These are phyloP conservation scores for Eustalomyia histrio DNA, from an alignment of 2,888 invertebrate species.

Conservation along the genomic window DNA sequence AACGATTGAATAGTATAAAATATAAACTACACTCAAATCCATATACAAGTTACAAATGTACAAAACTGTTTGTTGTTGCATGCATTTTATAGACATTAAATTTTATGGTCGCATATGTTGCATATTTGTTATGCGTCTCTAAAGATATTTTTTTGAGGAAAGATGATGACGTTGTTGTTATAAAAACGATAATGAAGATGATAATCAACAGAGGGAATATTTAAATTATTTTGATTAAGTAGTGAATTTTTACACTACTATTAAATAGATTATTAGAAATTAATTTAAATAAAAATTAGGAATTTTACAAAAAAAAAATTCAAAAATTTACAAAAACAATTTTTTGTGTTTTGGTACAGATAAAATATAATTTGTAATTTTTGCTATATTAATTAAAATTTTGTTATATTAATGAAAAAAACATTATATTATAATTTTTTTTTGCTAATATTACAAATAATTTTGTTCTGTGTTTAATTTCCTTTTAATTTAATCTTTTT, in stretches of 20 bases:
- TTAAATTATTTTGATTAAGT: conserved; percentile 12
- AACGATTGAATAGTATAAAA: conserved; percentile 59
- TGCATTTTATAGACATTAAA: conserved; percentile 61
- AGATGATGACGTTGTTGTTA: conserved; percentile 2
- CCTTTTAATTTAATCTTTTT: conserved; percentile 5
- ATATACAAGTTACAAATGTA: background rate
- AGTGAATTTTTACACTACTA: conserved; percentile 45
- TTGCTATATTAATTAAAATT: too few species aligned
- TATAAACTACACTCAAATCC: conserved; percentile 22
- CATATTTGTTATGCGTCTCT: conserved; percentile 68
- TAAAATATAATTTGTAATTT: too few species aligned
- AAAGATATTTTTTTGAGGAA: conserved; percentile 31
- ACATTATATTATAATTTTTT: too few species aligned
- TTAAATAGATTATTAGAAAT: conserved; percentile 67
- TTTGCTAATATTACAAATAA: too few species aligned
- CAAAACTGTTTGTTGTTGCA: conserved; percentile 17
- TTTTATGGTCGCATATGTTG: conserved; percentile 69
- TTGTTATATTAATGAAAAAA: too few species aligned
- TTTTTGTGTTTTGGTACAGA: background rate
- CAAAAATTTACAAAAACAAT: background rate
- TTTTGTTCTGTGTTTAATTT: too few species aligned
- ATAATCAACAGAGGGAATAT: conserved; percentile 31
- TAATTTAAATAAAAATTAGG: conserved; percentile 58
- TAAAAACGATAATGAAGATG: conserved; percentile 20
- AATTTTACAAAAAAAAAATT: conserved; percentile 16